Conservation (phyloP, 2,888 invertebrate genomes). For the Nipponacmea schrenckii region DNA sequence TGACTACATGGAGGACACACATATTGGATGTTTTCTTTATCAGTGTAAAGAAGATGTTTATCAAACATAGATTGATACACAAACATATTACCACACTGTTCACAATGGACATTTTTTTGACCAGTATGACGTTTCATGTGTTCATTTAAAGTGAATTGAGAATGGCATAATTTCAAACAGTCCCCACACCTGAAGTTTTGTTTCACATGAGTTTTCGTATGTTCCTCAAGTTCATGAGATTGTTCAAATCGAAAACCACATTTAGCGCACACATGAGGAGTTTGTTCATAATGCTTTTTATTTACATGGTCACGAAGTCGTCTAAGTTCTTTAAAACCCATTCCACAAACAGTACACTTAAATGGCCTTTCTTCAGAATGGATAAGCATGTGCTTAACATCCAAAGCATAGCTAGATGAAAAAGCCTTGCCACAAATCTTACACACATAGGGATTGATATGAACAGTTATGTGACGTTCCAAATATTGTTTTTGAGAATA, state of each 20-base stretch:
- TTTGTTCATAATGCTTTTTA: background rate
- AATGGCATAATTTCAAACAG: background rate
- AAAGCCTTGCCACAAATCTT: background rate
- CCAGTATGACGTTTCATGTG: background rate
- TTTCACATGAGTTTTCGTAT: background rate
- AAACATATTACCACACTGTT: slow-evolving; percentile 2
- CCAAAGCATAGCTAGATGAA: background rate
- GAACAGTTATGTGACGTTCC: background rate
- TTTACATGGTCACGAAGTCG: slow-evolving; percentile 1
- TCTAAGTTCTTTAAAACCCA: slow-evolving; percentile 79
- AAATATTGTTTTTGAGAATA: slow-evolving; percentile 1
- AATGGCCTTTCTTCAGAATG: slow-evolving; percentile 75
- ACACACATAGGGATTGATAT: background rate
- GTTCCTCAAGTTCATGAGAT: background rate
- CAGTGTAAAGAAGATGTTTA: slow-evolving; percentile 6
- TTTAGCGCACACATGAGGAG: background rate
- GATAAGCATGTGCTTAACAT: slow-evolving; percentile 14
- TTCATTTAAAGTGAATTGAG: background rate
- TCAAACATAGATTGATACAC: background rate
- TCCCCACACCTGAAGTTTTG: background rate
- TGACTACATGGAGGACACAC: background rate
- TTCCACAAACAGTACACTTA: slow-evolving; percentile 92
- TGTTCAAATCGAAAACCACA: background rate
- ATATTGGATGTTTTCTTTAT: slow-evolving; percentile 6
- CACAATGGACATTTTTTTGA: background rate